Conservation (phyloP, 2,113 vertebrate genomes). For the Saimiri boliviensis region DNA sequence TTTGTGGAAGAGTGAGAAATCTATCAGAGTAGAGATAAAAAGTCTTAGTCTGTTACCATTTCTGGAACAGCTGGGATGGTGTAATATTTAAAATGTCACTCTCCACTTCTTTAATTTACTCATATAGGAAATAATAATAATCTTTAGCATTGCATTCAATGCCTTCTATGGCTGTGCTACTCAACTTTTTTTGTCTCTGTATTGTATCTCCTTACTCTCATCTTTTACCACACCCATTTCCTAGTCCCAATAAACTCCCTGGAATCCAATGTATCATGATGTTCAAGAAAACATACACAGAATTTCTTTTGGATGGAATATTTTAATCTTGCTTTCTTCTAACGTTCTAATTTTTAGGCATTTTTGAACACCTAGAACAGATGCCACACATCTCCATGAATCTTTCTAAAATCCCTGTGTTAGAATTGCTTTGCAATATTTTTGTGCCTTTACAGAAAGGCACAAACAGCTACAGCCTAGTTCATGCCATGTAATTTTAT, state of each 20-base stretch:
- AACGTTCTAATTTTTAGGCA: neutral
- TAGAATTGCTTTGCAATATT: neutral
- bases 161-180: neutral
- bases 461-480: too few relatives aligned
- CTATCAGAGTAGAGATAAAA: neutral
- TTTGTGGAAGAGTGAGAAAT: neutral
- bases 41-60: neutral
- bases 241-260: neutral
- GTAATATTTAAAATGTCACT: neutral
- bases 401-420: neutral
- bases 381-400: neutral
- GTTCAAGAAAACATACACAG: neutral
- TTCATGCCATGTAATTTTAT: neutral
- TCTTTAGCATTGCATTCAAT: too few relatives aligned
- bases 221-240: accelerated
- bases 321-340: neutral
- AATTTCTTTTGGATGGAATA: neutral
- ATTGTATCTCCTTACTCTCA: too few relatives aligned
- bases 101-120: neutral
- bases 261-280: neutral
- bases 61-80: neutral
- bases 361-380: neutral
- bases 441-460: neutral
- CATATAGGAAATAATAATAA: neutral
- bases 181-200: neutral